These are phyloP conservation scores for Philotrypesis tridentata DNA, from an alignment of 1,140 invertebrate genomes.

Conservation along the genomic window DNA sequence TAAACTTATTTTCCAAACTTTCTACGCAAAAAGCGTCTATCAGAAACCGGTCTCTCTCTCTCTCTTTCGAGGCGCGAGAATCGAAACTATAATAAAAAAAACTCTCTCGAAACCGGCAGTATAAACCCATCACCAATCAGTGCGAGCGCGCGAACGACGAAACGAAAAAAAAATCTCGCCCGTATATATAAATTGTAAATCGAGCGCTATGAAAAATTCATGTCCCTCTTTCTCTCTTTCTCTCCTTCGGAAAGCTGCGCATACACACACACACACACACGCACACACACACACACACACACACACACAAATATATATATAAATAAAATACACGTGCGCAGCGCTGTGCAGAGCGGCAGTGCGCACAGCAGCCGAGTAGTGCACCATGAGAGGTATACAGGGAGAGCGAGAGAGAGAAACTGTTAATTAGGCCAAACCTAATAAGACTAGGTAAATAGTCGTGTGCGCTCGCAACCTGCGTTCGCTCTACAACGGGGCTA, in stretches of 20 bases:
- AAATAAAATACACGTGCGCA: too few relatives aligned
- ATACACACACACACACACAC: too few relatives aligned
- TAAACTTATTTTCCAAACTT: neutral
- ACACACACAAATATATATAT: too few relatives aligned
- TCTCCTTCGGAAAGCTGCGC: too few relatives aligned
- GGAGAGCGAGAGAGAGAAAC: neutral
- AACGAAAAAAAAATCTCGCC: neutral
- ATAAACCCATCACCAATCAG: neutral
- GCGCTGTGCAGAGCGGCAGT: too few relatives aligned
- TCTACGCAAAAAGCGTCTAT: neutral
- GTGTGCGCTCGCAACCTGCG: neutral
- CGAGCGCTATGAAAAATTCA: too few relatives aligned
- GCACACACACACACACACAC: too few relatives aligned
- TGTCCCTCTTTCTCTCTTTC: too few relatives aligned
- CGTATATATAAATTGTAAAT: neutral
- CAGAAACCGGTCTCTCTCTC: too few relatives aligned
- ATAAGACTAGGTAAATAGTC: slow-evolving; percentile 22
- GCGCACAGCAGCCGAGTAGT: too few relatives aligned
- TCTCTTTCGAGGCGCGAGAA: too few relatives aligned
- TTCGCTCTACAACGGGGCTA: neutral
- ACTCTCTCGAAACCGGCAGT: neutral
- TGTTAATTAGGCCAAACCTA: slow-evolving; percentile 10
- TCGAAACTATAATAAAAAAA: neutral
- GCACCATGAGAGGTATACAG: neutral
- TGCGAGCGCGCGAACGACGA: neutral